Percentiles rank a stretch among this genome's conserved stretches.
Conservation (phyloP, 2,113 vertebrate species). For the Ahaetulla prasina region DNA sequence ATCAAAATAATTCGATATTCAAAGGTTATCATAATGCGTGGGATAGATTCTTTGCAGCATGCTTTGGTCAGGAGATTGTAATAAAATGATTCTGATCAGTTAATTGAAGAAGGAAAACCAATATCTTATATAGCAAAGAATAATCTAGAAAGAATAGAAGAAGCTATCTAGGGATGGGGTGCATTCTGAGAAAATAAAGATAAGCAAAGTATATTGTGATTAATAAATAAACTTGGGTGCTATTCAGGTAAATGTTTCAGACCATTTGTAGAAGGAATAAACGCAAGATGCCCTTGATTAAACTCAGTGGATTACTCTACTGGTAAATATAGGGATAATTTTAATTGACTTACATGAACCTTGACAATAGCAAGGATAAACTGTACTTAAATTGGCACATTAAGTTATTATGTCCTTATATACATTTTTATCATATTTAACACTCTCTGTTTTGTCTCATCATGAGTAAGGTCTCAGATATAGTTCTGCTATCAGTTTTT, state of each 20-base stretch:
- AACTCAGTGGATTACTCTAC: background rate
- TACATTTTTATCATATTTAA: background rate
- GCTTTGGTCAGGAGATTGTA: background rate
- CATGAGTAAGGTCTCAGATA: background rate
- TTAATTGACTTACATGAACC: background rate
- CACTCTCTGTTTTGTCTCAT: background rate
- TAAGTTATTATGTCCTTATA: background rate
- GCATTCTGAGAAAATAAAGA: background rate
- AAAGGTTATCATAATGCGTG: background rate
- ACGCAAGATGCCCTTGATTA: background rate
- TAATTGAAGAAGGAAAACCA: background rate
- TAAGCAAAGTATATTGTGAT: background rate
- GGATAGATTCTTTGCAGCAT: background rate
- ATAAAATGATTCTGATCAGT: background rate
- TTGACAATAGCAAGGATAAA: background rate
- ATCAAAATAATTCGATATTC: background rate
- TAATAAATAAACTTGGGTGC: background rate
- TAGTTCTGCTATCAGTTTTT: background rate
- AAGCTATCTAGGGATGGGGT: background rate
- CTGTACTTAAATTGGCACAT: background rate
- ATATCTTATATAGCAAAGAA: background rate
- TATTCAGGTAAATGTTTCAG: background rate
- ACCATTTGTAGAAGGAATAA: background rate
- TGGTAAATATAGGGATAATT: background rate
- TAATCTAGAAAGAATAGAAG: background rate